Conservation (phyloP, 2,113 vertebrate genomes). For the Lathamus discolor region DNA sequence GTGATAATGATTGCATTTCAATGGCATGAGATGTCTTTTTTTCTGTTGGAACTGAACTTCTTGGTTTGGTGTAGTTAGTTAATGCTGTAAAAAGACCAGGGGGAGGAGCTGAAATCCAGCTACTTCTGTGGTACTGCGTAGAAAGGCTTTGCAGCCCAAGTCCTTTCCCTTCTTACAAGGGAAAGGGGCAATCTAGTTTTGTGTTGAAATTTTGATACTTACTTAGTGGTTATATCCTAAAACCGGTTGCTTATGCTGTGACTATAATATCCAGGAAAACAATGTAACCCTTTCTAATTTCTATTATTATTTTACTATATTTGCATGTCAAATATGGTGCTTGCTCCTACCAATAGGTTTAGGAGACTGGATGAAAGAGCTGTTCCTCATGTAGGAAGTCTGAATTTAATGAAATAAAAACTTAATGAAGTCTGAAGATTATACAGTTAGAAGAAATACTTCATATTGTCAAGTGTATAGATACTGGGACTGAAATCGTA, state of each 20-base stretch:
- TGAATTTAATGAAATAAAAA: not conserved
- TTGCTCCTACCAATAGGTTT: not conserved
- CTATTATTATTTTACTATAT: not conserved
- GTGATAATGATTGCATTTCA: not conserved
- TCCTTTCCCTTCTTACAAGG: not conserved
- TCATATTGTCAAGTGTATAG: not conserved
- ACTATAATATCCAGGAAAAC: not conserved
- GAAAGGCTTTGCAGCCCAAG: not conserved
- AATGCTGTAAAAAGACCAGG: not conserved
- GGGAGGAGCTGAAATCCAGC: not conserved
- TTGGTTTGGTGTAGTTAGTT: not conserved
- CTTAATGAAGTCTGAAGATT: not conserved
- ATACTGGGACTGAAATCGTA: not conserved
- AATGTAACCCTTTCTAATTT: not conserved
- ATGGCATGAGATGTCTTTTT: not conserved
- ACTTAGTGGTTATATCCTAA: not conserved
- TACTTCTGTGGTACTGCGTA: not conserved
- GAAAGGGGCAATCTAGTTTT: not conserved
- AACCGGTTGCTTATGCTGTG: not conserved
- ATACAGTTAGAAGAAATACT: not conserved
- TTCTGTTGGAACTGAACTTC: not conserved
- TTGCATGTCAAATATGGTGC: not conserved
- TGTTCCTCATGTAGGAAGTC: not conserved
- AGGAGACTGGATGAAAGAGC: not conserved
- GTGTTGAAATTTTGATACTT: not conserved